Evolutionary conservation across 2,888 invertebrate genomes (phyloP), one percentile per base, ranked within the genome.

Genomic region (Xylophagus ater): DNA sequence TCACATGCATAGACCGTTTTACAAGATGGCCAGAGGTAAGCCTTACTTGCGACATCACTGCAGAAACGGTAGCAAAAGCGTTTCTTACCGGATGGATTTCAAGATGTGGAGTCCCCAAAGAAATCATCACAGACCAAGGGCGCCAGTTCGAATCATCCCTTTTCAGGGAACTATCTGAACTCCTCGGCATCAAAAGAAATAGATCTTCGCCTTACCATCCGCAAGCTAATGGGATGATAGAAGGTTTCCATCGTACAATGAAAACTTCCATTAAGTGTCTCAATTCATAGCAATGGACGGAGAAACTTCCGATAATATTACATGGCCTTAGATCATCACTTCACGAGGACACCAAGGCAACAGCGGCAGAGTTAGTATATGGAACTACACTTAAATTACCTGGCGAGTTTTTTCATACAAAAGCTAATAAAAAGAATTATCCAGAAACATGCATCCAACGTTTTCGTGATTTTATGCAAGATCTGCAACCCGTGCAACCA

Each of bases 231-330:
- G n/a, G n/a, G n/a, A n/a, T n/a, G n/a, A n/a, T n/a, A n/a, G n/a
- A n/a, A n/a, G n/a, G 60, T 6, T 52, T 57, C 32, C 62, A 66
- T 41, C 46, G 63, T 3, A 51, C 52, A 17, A 40, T 63, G 42
- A 63, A 59, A 47, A 51, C 59, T 21, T 20, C n/a, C n/a, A n/a
- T n/a, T n/a, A n/a, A n/a, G n/a, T n/a, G n/a, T n/a, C n/a, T n/a
- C n/a, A n/a, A n/a, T n/a, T n/a, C n/a, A n/a, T n/a, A n/a, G n/a
- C n/a, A n/a, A n/a, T n/a, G n/a, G n/a, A n/a, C n/a, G n/a, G 18
- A 10, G 15, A 12, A 23, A 18, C 18, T 15, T 8, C 25, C 31
- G 20, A 24, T 25, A 15, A 20, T 33, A 21, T 33, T 45, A n/a
- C 26, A 44, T 6, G 45, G 47, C 2, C 25, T 47, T 5, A 34